Conservation (phyloP, 2,797 vertebrate genomes). For the Adrianichthys oophorus region DNA sequence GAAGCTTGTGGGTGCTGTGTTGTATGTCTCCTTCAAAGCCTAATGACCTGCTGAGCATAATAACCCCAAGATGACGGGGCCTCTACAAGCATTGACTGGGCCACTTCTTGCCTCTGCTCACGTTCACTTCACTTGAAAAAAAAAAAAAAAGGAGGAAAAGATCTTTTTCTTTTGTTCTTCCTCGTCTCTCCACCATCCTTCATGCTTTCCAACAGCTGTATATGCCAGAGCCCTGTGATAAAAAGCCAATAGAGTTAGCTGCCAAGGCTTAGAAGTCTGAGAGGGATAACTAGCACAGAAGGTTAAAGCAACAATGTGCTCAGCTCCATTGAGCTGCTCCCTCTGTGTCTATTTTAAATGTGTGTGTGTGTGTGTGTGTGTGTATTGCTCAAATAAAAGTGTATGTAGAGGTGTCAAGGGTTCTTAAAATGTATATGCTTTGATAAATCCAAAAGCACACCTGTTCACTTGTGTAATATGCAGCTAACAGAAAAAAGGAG, state of each 20-base stretch:
- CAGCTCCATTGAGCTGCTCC: conserved; percentile 70
- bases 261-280: conserved; percentile 73
- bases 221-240: conserved; percentile 71
- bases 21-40: conserved; percentile 66
- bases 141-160: conserved; percentile 65
- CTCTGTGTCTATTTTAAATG: conserved; percentile 59
- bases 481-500: conserved; percentile 41
- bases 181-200: conserved; percentile 24
- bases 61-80: conserved; percentile 48
- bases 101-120: conserved; percentile 57
- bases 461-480: conserved; percentile 66
- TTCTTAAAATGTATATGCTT: conserved; percentile 66
- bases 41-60: conserved; percentile 73
- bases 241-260: conserved; percentile 79
- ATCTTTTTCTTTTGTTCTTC: conserved; percentile 72
- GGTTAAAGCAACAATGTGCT: conserved; percentile 83
- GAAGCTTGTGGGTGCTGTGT: conserved; percentile 39
- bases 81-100: conserved; percentile 39
- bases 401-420: conserved; percentile 63
- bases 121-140: conserved; percentile 66
- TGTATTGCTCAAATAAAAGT: conserved; percentile 42
- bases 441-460: conserved; percentile 66
- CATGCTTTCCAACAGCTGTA: conserved; percentile 54
- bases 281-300: conserved; percentile 79
- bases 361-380: conserved; percentile 33